Percentiles rank a stretch among this genome's conserved stretches.
These are phyloP conservation scores for Sebastolobus altivelis DNA, from an alignment of 2,797 vertebrate genomes.

Conservation along the genomic window DNA sequence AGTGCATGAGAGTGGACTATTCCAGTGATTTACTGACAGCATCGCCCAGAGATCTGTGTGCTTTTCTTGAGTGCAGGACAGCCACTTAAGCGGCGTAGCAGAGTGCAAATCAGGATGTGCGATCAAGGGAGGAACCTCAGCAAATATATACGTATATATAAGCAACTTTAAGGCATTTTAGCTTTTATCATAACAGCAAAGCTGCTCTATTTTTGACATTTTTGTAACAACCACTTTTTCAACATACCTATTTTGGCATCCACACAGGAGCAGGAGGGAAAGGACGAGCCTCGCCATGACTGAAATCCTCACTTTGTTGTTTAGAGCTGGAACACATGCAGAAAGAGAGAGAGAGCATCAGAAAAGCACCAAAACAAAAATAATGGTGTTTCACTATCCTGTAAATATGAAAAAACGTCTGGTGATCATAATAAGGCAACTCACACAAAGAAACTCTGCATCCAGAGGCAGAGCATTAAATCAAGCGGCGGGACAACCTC, in stretches of 20 bases:
- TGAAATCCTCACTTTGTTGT: conserved; percentile 54
- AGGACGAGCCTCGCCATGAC: conserved; percentile 54
- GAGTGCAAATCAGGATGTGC: conserved; percentile 36
- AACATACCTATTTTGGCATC: conserved; percentile 68
- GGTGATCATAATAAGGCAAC: conserved; percentile 6
- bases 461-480: conserved; percentile 45
- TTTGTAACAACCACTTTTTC: neutral
- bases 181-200: neutral
- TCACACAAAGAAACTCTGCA: conserved; percentile 52
- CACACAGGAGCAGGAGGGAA: conserved; percentile 64
- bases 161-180: neutral
- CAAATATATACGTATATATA: neutral
- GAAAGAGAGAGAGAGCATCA: neutral
- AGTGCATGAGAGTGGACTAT: conserved; percentile 37
- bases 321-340: conserved; percentile 49
- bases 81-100: conserved; percentile 48
- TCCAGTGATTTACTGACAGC: conserved; percentile 51
- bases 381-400: neutral
- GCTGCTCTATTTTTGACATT: neutral
- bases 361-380: neutral
- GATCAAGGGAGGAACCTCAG: conserved; percentile 28
- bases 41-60: conserved; percentile 27
- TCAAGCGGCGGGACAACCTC: conserved; percentile 44
- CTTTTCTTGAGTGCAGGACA: conserved; percentile 43
- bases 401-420: neutral